These are phyloP conservation scores for Sarcoramphus papa DNA, from an alignment of 2,797 vertebrate species.

Conservation along the genomic window DNA sequence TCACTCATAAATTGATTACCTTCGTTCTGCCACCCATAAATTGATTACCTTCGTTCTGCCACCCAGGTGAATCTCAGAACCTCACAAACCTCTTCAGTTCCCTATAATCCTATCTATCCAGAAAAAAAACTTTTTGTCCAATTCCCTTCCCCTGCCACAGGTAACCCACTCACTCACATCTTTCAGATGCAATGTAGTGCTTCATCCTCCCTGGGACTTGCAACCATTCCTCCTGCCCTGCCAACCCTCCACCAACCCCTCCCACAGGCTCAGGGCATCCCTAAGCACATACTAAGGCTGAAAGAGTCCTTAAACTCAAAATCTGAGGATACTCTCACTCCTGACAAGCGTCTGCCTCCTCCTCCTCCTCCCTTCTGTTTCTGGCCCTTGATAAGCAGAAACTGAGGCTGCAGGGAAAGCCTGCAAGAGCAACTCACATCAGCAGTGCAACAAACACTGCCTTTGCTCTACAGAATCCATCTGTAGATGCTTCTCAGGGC, in stretches of 20 bases:
- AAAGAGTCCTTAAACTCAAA: background rate
- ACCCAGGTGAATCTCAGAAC: background rate
- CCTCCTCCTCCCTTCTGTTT: background rate
- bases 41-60: background rate
- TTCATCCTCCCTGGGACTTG: background rate
- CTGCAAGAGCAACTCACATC: background rate
- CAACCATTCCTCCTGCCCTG: background rate
- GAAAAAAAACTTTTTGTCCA: background rate
- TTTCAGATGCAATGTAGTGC: rapidly evolving
- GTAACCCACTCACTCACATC: background rate
- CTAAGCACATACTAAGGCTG: background rate
- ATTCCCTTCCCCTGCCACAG: background rate
- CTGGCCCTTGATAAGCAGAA: background rate
- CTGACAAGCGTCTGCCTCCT: background rate
- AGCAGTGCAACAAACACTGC: background rate
- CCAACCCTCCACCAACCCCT: background rate
- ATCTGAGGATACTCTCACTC: background rate
- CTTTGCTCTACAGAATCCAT: background rate
- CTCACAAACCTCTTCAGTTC: background rate
- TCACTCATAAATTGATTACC: background rate
- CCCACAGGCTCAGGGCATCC: background rate
- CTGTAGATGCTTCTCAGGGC: background rate
- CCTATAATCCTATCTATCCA: background rate
- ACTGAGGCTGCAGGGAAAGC: background rate
- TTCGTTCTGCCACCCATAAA: background rate